Evolutionary conservation across 2,797 vertebrate genomes (phyloP), one percentile per base, ranked within the genome.

Genomic region (Lepus oiostolus): DNA sequence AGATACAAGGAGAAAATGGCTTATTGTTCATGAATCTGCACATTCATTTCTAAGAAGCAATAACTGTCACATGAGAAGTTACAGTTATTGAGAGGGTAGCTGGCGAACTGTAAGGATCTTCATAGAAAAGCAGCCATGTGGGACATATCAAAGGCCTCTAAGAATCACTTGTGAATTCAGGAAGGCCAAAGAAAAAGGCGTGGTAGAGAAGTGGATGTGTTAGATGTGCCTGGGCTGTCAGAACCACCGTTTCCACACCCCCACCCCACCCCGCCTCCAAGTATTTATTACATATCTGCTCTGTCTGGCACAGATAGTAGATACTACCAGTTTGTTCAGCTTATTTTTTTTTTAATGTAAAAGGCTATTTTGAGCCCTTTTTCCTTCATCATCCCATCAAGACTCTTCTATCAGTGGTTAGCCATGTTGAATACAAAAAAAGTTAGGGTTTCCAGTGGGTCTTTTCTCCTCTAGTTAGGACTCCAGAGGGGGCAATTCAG

Each of bases 261-360:
- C 17, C 7, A 30, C 50, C 92, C 96, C 96, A 47, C 42, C 93
- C 91, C 80, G 54, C 96, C 93, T 95, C 19, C 19, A 79, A 92
- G 85, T 98, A 98, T 97, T 96, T 97, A 97, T 97, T 97, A 96
- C 95, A 93, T 93, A 90, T 97, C 96, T 97, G 82, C 96, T 96
- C 97, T 94, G 92, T 96, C 96, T 96, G 92, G 93, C 94, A 95
- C 94, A 97, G 96, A 90, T 58, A 79, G 68, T 83, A 95, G 96
- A 96, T 92, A 84, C 91, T 95, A 95, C 90, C 0, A 54, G 68
- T 82, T 94, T 94, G 67, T 95, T 95, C 6, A 0, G 76, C 97
- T 95, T 95, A 14, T 63, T 93, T 95, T 94, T 94, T 63, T 91
- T 42, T 35, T 35, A 35, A 92, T 72, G 52, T 88, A 75, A 90